These are phyloP conservation scores for Eupithecia inturbata DNA, from an alignment of 2,888 invertebrate species.

Conservation along the genomic window DNA sequence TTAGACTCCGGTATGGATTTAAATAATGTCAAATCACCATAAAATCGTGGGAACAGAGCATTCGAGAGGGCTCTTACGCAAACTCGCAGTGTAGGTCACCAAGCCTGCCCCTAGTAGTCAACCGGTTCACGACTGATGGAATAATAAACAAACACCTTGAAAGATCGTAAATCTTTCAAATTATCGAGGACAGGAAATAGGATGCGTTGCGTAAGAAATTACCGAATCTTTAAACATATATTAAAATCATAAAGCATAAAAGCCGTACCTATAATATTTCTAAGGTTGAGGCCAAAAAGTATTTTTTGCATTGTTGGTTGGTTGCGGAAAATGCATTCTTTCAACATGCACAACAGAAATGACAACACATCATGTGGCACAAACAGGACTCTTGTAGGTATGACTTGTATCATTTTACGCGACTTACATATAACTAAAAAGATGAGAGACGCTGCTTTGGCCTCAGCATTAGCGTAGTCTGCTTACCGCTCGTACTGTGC, in stretches of 20 bases:
- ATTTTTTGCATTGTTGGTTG: too few relatives aligned
- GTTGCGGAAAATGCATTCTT: too few relatives aligned
- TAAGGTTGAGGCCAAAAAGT: too few relatives aligned
- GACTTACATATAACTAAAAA: background rate
- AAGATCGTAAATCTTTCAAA: slow-evolving; percentile 34
- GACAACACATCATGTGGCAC: background rate
- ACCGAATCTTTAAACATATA: background rate
- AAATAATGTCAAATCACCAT: slow-evolving; percentile 3
- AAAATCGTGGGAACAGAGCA: slow-evolving; percentile 39
- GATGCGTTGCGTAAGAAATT: slow-evolving; percentile 35
- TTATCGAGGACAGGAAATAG: slow-evolving; percentile 33
- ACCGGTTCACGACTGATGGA: slow-evolving; percentile 60
- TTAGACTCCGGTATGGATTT: background rate
- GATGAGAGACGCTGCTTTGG: background rate
- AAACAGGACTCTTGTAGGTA: too few relatives aligned
- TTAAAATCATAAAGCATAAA: too few relatives aligned
- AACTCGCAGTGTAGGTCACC: slow-evolving; percentile 69
- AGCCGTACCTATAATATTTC: too few relatives aligned
- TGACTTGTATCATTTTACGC: too few relatives aligned
- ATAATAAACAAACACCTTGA: slow-evolving; percentile 43
- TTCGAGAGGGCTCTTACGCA: slow-evolving; percentile 55
- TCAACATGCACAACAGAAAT: too few relatives aligned
- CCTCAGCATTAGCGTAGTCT: background rate
- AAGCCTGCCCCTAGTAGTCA: slow-evolving; percentile 51
- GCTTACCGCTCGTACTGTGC: background rate